Evolutionary conservation across 2,888 invertebrate species (phyloP).

Genomic region (Lacanobia oleracea): DNA sequence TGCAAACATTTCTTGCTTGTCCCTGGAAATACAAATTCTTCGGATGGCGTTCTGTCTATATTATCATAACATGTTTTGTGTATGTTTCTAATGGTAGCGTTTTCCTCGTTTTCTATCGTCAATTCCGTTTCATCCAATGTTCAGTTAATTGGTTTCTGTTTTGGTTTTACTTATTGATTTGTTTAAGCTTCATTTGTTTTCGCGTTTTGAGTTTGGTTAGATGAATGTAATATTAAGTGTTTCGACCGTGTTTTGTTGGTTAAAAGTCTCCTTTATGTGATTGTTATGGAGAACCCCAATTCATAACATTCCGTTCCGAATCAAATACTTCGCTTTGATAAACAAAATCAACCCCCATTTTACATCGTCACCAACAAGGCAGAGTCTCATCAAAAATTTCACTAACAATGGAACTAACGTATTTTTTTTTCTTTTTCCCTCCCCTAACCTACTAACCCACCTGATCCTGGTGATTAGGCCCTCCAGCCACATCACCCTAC

Average conservation of each 20-base stretch:
- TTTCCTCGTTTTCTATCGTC: conserved; percentile 83
- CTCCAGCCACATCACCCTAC: conserved; percentile 92
- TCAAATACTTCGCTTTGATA: not conserved
- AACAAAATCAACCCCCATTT: conserved; percentile 1
- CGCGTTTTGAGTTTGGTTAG: conserved; percentile 50
- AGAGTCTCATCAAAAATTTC: conserved; percentile 27
- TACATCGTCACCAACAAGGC: conserved; percentile 35
- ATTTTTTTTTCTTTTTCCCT: conserved; percentile 75
- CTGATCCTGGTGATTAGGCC: conserved; percentile 90
- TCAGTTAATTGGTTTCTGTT: conserved; percentile 70
- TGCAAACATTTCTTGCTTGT: conserved; percentile 86
- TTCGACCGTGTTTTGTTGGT: conserved; percentile 66
- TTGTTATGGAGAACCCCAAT: conserved; percentile 25
- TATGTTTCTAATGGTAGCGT: conserved; percentile 86
- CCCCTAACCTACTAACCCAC: conserved; percentile 87
- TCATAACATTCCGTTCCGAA: not conserved
- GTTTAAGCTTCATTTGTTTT: conserved; percentile 65
- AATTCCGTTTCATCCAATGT: conserved; percentile 70
- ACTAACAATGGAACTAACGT: conserved; percentile 86
- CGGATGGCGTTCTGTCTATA: conserved; percentile 86
- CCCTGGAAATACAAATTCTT: conserved; percentile 83
- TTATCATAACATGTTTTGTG: conserved; percentile 90
- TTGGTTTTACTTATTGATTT: conserved; percentile 68
- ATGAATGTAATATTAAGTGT: conserved; percentile 65
- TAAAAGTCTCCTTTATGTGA: conserved; percentile 27